Evolutionary conservation across 2,888 invertebrate genomes (phyloP), one percentile per base, ranked within the genome.

Genomic region (Aphidoletes aphidimyza): DNA sequence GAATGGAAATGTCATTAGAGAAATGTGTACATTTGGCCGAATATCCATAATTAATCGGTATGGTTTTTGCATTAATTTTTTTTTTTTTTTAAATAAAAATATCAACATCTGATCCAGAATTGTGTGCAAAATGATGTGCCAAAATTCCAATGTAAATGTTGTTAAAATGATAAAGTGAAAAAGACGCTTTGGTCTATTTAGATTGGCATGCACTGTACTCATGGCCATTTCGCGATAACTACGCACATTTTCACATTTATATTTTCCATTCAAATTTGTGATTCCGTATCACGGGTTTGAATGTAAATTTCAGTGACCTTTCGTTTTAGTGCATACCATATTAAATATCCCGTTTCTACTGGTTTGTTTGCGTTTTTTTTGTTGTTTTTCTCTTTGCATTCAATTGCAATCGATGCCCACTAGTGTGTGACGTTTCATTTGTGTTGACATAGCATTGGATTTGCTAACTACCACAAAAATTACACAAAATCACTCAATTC

Each of bases 221-320:
- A 78, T 78, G 78, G 78, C 19, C 78, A 36, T 36, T 36, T 34
- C 14, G 36, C 36, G 78, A 78, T 36, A 78, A 36, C 17, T 36
- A 78, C 78, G 78, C 36, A 17, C 19, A 47, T 11, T 37, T n/a
- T n/a, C n/a, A 81, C 37, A 37, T 81, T 11, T 81, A 3, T 19
- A 36, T 78, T 37, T 81, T 19, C 19, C 37, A 81, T 81, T 37
- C 37, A 69, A 9, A 69, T 47, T 47, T 69, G 34, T 69, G 30
- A n/a, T 69, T 69, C 47, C n/a, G n/a, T 22, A 69, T 34, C 34
- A 69, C n/a, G n/a, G n/a, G 37, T 81, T 69, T 30, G 9, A 81
- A 81, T 81, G 81, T 37, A 37, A 81, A 81, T 81, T 36, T 81
- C n/a, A 19, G 14, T 81, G 37, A 81, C 81, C 81, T 81, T n/a